Evolutionary conservation across 2,888 invertebrate species (phyloP), one percentile per base, ranked within the genome.

Genomic region (Cryptocheilus praepositus): DNA sequence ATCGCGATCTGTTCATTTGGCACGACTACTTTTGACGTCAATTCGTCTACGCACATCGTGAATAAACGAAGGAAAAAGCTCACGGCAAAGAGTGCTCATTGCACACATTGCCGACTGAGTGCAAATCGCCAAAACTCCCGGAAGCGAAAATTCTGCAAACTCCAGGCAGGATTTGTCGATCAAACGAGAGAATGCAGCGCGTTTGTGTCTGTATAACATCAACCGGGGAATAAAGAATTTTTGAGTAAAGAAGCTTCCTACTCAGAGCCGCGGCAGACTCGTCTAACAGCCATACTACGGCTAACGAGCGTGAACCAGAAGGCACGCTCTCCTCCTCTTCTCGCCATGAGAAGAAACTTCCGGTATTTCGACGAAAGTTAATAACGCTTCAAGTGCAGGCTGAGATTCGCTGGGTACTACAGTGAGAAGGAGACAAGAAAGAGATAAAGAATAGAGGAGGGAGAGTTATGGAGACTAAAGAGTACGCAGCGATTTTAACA

Each of bases 301-400:
- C 63, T 67, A 67, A 67, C 53, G 63, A 62, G 63, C 52, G 44
- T 67, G 44, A 57, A 63, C 45, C 63, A 63, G 56, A 55, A 15
- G 53, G 51, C 53, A 44, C 49, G 61, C 43, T 65, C 49, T 55
- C 51, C 55, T 55, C 66, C 51, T 62, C 55, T 51, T 36, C 36
- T 61, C 54, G 61, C 64, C 64, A 61, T 36, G 36, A 36, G 36
- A 36, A 36, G 36, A 36, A 36, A 36, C 36, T 36, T 36, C 36
- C 36, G 36, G 66, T 8, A 59, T 45, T n/a, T 49, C 16, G 46
- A 56, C 45, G 49, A 52, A 71, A 63, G 57, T 63, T 69, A 70
- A 61, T 64, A 61, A 71, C 52, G 63, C 61, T 55, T 61, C 49
- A 46, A 55, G 58, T 51, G 59, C 36, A 46, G 46, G 25, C 52